Evolutionary conservation across 2,888 invertebrate species (phyloP), one percentile per base, ranked within the genome.

Genomic region (Platycheirus albimanus): DNA sequence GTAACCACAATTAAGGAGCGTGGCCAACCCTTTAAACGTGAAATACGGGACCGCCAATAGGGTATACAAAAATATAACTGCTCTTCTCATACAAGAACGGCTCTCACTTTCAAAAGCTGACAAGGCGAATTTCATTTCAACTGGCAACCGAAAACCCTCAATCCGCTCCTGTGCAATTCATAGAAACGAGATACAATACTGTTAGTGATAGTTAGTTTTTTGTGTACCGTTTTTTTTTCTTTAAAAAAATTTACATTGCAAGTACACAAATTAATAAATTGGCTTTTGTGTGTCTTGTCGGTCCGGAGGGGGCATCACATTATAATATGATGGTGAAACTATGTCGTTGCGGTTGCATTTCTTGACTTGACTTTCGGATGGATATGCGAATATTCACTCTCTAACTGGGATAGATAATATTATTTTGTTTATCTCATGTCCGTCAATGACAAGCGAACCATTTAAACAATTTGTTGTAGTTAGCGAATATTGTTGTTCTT

Each of bases 391-490:
- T 8, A 33, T 33, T 33, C 8, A 33, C 30, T 33, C 30, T 33
- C 6, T 8, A n/a, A n/a, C n/a, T n/a, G 1, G 43, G 52, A 63
- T 17, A 13, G 41, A 49, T 19, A 58, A 58, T 54, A 66, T 56
- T 41, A 15, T 4, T 45, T 71, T 78, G 71, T 78, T 56, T 72
- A 56, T 77, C 56, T 51, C 66, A 78, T 66, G 71, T 51, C 49
- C 33, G 54, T 36, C 49, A 71, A 45, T 71, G 78, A 43, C 78
- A 66, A 64, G 58, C 64, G 19, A 51, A 66, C 45, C 71, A 71
- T 71, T 78, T 66, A 64, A 71, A 52, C 71, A 78, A 78, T 78
- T 78, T 56, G 72, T 71, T 33, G 28, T 51, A 71, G 71, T 78
- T 66, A 51, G 51, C 41, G 33, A 41, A 43, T 30, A 33, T 8